Conservation (phyloP, 2,797 vertebrate species). For the Hippoglossus hippoglossus region DNA sequence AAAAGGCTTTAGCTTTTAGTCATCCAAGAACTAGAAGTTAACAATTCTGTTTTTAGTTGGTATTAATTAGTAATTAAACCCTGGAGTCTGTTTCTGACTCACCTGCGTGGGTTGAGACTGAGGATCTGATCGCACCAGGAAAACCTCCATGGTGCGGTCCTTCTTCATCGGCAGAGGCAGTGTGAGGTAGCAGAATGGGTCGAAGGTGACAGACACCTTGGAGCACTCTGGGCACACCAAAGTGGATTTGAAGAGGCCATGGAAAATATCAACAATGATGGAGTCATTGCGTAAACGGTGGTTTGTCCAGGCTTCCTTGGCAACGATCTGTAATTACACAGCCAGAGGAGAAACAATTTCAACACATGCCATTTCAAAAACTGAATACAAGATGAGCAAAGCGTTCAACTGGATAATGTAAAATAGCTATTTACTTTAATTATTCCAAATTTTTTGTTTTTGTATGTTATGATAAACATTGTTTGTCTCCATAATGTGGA, state of each 20-base stretch:
- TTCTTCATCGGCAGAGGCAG: constrained; percentile 94
- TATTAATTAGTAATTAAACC: neutral
- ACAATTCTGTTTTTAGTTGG: neutral
- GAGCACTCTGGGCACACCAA: constrained; percentile 93
- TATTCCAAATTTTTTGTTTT: neutral
- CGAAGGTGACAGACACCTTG: constrained; percentile 94
- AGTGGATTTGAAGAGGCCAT: constrained; percentile 94
- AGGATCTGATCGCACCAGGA: constrained; percentile 91
- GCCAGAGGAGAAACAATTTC: neutral
- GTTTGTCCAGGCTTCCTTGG: constrained; percentile 93
- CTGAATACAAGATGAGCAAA: neutral
- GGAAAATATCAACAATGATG: constrained; percentile 94
- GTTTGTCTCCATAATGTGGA: too few relatives aligned
- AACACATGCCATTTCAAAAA: constrained; percentile 5
- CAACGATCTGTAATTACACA: constrained; percentile 85
- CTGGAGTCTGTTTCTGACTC: constrained; percentile 31
- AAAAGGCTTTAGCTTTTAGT: neutral
- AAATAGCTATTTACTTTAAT: neutral
- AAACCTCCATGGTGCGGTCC: constrained; percentile 92
- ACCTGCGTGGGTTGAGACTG: constrained; percentile 92
- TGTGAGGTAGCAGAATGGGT: constrained; percentile 96
- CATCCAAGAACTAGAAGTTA: neutral
- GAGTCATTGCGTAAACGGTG: constrained; percentile 92
- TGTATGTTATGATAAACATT: neutral
- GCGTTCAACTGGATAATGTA: neutral